Percentiles rank a stretch among this genome's conserved stretches.
phyloP scores from a whole-genome alignment of 2,888 invertebrate genomes.

The Panorpa germanica region DNA sequence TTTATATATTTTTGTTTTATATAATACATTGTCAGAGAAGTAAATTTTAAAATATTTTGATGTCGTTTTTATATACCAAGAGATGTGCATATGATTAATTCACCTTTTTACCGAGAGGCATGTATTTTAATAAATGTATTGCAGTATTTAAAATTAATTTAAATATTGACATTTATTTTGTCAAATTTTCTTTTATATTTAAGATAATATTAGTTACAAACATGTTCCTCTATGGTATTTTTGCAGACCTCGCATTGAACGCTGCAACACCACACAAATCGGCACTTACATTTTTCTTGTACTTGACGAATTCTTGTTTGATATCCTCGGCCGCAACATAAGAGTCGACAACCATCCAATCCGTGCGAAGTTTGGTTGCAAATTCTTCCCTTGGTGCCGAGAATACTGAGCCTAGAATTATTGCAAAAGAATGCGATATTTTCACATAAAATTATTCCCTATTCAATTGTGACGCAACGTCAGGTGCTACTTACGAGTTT shows the following conservation, averaged over 20 bases:
- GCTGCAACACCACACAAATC: slow-evolving; percentile 82
- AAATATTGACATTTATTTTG: slow-evolving; percentile 11
- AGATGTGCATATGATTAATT: too few relatives aligned
- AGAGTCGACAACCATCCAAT: slow-evolving; percentile 66
- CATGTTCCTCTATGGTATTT: slow-evolving; percentile 62
- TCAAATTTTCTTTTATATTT: too few relatives aligned
- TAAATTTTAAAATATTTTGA: too few relatives aligned
- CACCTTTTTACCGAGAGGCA: too few relatives aligned
- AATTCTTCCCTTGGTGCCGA: slow-evolving; percentile 63
- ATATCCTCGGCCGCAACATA: slow-evolving; percentile 80
- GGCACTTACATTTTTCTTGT: slow-evolving; percentile 74
- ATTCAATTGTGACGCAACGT: slow-evolving; percentile 1
- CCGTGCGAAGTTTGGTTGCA: slow-evolving; percentile 75
- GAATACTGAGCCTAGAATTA: slow-evolving; percentile 46
- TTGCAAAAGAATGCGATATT: slow-evolving; percentile 8
- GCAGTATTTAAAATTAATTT: slow-evolving; percentile 12
- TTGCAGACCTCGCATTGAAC: slow-evolving; percentile 72
- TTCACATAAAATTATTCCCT: neutral
- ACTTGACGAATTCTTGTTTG: slow-evolving; percentile 67
- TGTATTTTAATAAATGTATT: slow-evolving; percentile 12
- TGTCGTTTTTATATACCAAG: too few relatives aligned
- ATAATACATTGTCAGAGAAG: too few relatives aligned
- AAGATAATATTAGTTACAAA: slow-evolving; percentile 74
- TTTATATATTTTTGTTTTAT: too few relatives aligned
- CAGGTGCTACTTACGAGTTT: too few relatives aligned